Conservation (phyloP, 1,140 invertebrate species). For the Maniola jurtina region DNA sequence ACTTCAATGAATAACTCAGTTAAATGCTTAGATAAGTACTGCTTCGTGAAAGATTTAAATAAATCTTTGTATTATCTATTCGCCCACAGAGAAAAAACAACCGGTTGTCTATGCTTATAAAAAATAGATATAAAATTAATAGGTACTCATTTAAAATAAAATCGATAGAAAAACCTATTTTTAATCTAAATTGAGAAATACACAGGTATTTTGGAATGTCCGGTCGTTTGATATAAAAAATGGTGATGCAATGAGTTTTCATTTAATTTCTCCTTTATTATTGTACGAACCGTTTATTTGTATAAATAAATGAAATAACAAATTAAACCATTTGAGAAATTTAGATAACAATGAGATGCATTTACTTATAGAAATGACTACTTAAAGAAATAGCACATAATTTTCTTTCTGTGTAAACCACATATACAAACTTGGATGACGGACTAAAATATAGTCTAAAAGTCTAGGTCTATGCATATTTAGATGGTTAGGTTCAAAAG, state of each 20-base stretch:
- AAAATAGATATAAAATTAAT: conserved; percentile 12
- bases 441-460: too few relatives aligned
- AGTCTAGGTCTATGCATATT: too few relatives aligned
- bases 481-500: too few relatives aligned
- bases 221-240: conserved; percentile 22
- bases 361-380: too few relatives aligned
- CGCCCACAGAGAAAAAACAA: conserved; percentile 8
- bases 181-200: conserved; percentile 20
- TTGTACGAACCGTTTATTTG: conserved; percentile 14
- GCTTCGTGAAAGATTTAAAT: background rate
- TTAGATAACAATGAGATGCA: too few relatives aligned
- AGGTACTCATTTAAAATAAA: conserved; percentile 14
- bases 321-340: too few relatives aligned
- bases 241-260: conserved; percentile 16
- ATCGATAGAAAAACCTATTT: conserved; percentile 1
- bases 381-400: too few relatives aligned
- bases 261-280: conserved; percentile 14
- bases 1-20: background rate
- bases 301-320: too few relatives aligned
- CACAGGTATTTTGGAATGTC: conserved; percentile 33
- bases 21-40: background rate
- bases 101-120: background rate
- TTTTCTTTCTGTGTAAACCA: too few relatives aligned
- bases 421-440: too few relatives aligned
- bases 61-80: background rate